Evolutionary conservation across 1,140 invertebrate genomes (phyloP).

Genomic region (Papilio machaon): DNA sequence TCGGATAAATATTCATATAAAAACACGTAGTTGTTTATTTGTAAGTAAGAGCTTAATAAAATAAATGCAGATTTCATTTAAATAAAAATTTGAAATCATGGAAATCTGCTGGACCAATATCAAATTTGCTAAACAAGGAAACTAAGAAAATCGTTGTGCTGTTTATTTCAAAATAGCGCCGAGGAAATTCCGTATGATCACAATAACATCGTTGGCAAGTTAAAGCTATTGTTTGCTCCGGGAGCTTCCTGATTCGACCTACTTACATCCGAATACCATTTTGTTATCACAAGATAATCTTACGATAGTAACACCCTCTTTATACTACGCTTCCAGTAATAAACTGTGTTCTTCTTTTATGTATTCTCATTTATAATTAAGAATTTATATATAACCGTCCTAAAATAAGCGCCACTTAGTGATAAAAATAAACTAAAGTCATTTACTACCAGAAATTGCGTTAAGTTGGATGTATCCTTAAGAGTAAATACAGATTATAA

Average conservation of each 20-base stretch:
- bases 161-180: background rate
- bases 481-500: too few species aligned
- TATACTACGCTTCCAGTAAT: background rate
- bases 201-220: conserved; percentile 14
- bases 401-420: background rate
- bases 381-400: background rate
- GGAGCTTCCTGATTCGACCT: background rate
- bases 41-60: background rate
- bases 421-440: background rate
- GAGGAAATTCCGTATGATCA: conserved; percentile 10
- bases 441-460: background rate
- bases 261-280: background rate
- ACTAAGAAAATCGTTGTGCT: background rate
- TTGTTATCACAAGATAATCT: background rate
- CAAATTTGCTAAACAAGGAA: conserved; percentile 10
- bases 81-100: background rate
- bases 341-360: background rate
- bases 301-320: background rate
- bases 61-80: background rate
- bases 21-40: too few species aligned
- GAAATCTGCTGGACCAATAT: conserved; percentile 1
- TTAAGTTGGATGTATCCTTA: too few species aligned
- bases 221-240: conserved; percentile 7
- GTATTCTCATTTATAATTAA: background rate
- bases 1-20: too few species aligned